Percentiles rank a stretch among this genome's conserved stretches.
These are phyloP conservation scores for Pterocles gutturalis DNA, from an alignment of 2,113 vertebrate species.

Conservation along the genomic window DNA sequence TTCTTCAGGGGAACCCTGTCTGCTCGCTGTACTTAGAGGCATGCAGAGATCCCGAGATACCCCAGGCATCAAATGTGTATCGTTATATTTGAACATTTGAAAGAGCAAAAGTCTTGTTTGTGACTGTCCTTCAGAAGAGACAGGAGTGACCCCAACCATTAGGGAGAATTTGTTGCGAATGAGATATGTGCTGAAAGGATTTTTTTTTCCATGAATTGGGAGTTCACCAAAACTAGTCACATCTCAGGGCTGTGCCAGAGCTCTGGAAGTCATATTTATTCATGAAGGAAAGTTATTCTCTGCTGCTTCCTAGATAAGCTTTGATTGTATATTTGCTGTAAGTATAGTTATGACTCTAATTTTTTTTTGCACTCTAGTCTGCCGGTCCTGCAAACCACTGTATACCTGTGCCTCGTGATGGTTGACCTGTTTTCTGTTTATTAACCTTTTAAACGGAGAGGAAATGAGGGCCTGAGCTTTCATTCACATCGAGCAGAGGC, in stretches of 20 bases:
- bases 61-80: background rate
- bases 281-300: background rate
- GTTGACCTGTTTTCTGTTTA: background rate
- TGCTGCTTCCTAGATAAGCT: conserved; percentile 39
- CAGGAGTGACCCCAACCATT: background rate
- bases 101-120: background rate
- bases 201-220: background rate
- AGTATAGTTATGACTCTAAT: background rate
- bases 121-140: background rate
- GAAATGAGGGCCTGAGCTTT: background rate
- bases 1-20: no score
- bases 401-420: background rate
- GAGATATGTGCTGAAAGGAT: background rate
- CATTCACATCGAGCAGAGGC: background rate
- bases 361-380: background rate
- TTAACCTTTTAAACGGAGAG: background rate
- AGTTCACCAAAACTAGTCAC: background rate
- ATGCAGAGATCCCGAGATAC: background rate
- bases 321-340: background rate
- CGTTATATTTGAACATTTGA: background rate
- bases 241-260: background rate
- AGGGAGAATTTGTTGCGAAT: background rate
- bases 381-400: background rate
- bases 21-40: no score
- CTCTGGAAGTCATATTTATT: conserved; percentile 30